phyloP scores from a whole-genome alignment of 2,113 vertebrate species.

The Todiramphus saurophagus region DNA sequence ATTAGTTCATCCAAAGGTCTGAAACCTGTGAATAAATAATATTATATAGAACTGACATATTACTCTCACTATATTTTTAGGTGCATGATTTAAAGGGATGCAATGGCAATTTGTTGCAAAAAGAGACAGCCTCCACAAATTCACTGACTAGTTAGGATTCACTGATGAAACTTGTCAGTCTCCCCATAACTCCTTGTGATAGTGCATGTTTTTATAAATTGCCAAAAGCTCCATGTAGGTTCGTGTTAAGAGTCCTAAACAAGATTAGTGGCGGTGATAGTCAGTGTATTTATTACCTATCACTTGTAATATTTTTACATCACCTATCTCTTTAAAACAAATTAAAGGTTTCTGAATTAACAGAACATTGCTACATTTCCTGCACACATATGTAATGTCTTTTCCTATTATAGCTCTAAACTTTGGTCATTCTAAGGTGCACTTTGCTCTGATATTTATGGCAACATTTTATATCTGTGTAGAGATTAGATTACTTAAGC shows the following conservation, averaged over 20 bases:
- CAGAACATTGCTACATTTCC: background rate
- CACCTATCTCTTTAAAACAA: background rate
- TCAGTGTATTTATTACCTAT: background rate
- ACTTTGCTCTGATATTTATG: background rate
- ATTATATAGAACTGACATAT: background rate
- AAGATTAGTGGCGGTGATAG: background rate
- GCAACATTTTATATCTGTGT: background rate
- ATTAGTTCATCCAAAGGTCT: background rate
- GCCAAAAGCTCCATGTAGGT: background rate
- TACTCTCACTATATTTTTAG: background rate
- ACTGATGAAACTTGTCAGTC: background rate
- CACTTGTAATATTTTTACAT: background rate
- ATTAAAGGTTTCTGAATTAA: rapidly evolving
- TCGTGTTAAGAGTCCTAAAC: background rate
- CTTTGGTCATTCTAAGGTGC: background rate
- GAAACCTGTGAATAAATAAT: background rate
- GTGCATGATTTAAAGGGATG: background rate
- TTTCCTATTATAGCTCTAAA: background rate
- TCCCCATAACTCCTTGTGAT: background rate
- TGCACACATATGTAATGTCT: background rate
- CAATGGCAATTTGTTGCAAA: background rate
- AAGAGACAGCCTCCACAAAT: background rate
- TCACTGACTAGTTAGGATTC: background rate
- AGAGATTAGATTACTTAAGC: background rate
- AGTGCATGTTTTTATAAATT: background rate